These are phyloP conservation scores for Galemys pyrenaicus DNA, from an alignment of 2,113 vertebrate species.

Conservation along the genomic window DNA sequence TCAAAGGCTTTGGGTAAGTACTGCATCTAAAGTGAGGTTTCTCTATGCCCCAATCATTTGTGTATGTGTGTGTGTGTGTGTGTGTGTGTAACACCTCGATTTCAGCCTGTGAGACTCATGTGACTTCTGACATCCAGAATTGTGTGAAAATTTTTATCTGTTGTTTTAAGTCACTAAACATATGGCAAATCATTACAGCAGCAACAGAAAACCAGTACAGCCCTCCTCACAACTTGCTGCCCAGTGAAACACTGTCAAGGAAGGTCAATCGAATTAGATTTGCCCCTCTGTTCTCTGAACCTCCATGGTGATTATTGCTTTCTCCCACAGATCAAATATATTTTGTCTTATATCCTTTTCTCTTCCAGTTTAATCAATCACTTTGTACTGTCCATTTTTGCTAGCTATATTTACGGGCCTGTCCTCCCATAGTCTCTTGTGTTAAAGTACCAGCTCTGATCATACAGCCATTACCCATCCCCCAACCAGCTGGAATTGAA, in stretches of 20 bases:
- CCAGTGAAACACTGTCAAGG: not conserved
- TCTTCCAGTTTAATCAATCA: not conserved
- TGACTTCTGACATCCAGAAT: not conserved
- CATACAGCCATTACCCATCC: not conserved
- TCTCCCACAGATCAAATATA: not conserved
- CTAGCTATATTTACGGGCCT: not conserved
- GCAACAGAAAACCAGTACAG: not conserved
- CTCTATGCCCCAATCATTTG: not conserved
- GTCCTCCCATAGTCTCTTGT: not conserved
- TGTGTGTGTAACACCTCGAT: not conserved
- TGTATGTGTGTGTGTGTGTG: not conserved
- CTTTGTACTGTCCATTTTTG: conserved; percentile 10
- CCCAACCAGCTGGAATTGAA: not conserved
- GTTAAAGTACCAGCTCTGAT: not conserved
- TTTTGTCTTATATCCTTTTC: conserved; percentile 1
- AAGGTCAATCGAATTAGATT: not conserved
- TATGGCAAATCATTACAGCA: not conserved
- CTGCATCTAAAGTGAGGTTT: not conserved
- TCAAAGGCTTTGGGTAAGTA: not conserved
- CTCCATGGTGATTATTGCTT: not conserved
- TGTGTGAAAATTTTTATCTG: not conserved
- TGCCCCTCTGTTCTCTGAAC: not conserved
- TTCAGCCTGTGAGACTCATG: not conserved
- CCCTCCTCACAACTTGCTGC: not conserved
- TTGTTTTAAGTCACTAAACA: not conserved